These are phyloP conservation scores for Caenorhabditis virilis DNA, from an alignment of 2,888 invertebrate genomes.

Conservation along the genomic window DNA sequence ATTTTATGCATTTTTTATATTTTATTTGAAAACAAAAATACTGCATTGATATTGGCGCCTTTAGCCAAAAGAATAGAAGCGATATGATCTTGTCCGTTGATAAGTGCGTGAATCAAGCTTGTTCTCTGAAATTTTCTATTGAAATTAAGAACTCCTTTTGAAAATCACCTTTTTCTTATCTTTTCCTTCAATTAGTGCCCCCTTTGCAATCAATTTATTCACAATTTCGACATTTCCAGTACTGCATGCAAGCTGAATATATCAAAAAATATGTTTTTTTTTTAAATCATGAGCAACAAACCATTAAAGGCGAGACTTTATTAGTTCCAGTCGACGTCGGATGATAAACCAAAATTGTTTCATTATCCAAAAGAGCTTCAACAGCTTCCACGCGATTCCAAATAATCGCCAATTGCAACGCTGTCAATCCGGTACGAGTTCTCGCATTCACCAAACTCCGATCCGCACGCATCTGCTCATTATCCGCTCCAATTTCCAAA, in stretches of 20 bases:
- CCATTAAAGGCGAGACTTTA: constrained; percentile 40
- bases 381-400: constrained; percentile 22
- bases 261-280: too few species aligned
- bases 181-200: constrained; percentile 60
- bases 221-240: constrained; percentile 47
- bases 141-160: background rate
- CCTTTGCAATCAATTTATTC: constrained; percentile 69
- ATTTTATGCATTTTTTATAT: background rate
- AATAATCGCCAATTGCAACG: constrained; percentile 70
- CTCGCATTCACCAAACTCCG: constrained; percentile 49
- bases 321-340: constrained; percentile 37
- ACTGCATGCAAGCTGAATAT: constrained; percentile 43
- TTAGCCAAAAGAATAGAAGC: constrained; percentile 41
- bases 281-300: too few species aligned
- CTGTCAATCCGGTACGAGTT: constrained; percentile 64
- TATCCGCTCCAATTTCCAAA: constrained; percentile 39
- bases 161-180: constrained; percentile 69
- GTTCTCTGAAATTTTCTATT: constrained; percentile 63
- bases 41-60: constrained; percentile 44
- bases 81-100: constrained; percentile 71
- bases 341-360: constrained; percentile 25
- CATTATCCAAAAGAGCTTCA: constrained; percentile 24
- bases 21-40: constrained; percentile 2
- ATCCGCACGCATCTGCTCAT: constrained; percentile 14
- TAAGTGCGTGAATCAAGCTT: constrained; percentile 72